Evolutionary conservation across 1,140 invertebrate genomes (phyloP).

Genomic region (Lepidurus apus): DNA sequence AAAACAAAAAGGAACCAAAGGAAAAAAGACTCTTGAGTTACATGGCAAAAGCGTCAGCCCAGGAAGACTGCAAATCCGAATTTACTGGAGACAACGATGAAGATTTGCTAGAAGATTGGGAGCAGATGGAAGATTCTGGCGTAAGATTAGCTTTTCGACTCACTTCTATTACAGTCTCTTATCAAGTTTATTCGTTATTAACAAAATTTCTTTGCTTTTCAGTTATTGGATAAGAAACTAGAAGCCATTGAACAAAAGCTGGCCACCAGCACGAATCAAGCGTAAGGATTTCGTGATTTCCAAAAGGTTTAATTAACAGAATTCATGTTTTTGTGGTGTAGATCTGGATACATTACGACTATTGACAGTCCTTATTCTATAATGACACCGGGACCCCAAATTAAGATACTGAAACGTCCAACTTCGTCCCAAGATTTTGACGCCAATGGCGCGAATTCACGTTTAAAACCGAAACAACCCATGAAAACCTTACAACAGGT

Average conservation of each 20-base stretch:
- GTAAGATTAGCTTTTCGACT: neutral
- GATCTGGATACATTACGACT: neutral
- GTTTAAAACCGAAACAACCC: neutral
- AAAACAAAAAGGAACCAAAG: too few relatives aligned
- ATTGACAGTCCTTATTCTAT: neutral
- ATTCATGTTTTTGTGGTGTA: neutral
- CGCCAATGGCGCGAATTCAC: neutral
- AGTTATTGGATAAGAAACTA: neutral
- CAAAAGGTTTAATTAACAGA: too few relatives aligned
- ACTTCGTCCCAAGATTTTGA: neutral
- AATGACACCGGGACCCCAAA: neutral
- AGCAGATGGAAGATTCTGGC: constrained; percentile 16
- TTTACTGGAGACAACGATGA: neutral
- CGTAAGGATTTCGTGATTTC: neutral
- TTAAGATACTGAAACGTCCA: constrained; percentile 3
- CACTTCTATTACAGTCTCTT: neutral
- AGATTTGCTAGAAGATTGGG: neutral
- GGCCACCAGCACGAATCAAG: neutral
- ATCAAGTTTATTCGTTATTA: neutral
- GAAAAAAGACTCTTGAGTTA: neutral
- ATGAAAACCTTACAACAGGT: constrained; percentile 1
- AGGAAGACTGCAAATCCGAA: neutral
- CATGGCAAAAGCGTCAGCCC: neutral
- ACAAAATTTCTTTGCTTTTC: neutral
- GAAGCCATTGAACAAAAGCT: neutral